Evolutionary conservation across 2,888 invertebrate genomes (phyloP).

Genomic region (Microplitis deprimator): DNA sequence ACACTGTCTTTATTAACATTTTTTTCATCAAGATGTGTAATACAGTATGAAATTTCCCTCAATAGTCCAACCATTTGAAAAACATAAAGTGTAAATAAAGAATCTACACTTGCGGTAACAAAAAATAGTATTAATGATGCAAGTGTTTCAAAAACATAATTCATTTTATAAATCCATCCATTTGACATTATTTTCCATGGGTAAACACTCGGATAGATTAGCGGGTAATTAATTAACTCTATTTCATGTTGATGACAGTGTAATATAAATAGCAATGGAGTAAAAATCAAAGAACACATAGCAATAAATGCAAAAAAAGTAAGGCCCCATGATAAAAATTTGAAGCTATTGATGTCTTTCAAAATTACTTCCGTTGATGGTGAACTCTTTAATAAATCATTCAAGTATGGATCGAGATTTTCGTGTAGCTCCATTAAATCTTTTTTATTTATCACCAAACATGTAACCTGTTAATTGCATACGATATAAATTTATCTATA

Average conservation of each 20-base stretch:
- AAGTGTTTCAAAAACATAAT: conserved; percentile 47
- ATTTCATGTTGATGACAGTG: not conserved
- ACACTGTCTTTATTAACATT: not conserved
- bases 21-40: conserved; percentile 25
- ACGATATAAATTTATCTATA: not conserved
- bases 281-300: not conserved
- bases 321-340: not conserved
- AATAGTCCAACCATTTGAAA: conserved; percentile 56
- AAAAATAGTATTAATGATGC: conserved; percentile 35
- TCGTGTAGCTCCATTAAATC: conserved; percentile 13
- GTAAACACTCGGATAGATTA: conserved; percentile 43
- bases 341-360: not conserved
- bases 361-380: not conserved
- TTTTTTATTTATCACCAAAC: not conserved
- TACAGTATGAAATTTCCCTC: conserved; percentile 45
- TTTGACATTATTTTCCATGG: conserved; percentile 44
- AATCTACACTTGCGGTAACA: conserved; percentile 51
- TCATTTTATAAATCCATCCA: conserved; percentile 42
- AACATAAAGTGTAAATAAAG: conserved; percentile 54
- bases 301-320: not conserved
- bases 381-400: not conserved
- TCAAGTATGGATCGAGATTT: conserved; percentile 3
- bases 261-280: not conserved
- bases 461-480: not conserved
- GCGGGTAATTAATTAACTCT: conserved; percentile 28